phyloP scores from a whole-genome alignment of 2,113 vertebrate species.

The Chrysemys picta region DNA sequence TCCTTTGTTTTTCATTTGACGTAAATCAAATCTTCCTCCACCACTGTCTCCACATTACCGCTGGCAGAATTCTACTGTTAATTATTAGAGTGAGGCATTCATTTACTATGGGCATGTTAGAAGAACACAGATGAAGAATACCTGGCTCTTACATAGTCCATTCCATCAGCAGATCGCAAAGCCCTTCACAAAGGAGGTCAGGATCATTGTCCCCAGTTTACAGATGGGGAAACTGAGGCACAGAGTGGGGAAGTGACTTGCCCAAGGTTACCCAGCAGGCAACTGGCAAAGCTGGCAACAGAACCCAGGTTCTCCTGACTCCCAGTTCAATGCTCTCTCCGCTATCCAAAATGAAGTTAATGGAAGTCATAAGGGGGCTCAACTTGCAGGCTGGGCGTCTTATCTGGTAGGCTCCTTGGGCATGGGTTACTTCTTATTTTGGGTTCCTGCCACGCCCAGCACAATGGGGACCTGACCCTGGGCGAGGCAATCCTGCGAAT shows the following conservation, averaged over 20 bases:
- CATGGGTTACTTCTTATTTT: not conserved
- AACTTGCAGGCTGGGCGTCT: not conserved
- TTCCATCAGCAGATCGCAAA: not conserved
- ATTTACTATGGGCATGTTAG: not conserved
- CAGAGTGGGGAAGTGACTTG: not conserved
- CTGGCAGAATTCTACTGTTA: not conserved
- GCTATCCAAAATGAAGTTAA: not conserved
- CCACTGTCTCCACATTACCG: not conserved
- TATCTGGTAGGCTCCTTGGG: not conserved
- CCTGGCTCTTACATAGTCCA: not conserved
- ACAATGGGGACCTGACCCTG: not conserved
- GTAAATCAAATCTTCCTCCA: not conserved
- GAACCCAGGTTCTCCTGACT: not conserved
- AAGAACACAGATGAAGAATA: not conserved
- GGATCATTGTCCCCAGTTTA: not conserved
- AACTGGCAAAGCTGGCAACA: not conserved
- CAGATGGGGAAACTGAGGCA: not conserved
- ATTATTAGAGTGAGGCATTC: not conserved
- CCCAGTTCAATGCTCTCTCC: not conserved
- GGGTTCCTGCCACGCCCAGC: not conserved
- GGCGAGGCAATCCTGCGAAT: not conserved
- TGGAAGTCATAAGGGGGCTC: not conserved
- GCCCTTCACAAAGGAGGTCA: not conserved
- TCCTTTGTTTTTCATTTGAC: not conserved
- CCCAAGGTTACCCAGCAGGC: not conserved